Evolutionary conservation across 1,140 invertebrate species (phyloP), one percentile per base, ranked within the genome.

Genomic region (Drosophila leontia): DNA sequence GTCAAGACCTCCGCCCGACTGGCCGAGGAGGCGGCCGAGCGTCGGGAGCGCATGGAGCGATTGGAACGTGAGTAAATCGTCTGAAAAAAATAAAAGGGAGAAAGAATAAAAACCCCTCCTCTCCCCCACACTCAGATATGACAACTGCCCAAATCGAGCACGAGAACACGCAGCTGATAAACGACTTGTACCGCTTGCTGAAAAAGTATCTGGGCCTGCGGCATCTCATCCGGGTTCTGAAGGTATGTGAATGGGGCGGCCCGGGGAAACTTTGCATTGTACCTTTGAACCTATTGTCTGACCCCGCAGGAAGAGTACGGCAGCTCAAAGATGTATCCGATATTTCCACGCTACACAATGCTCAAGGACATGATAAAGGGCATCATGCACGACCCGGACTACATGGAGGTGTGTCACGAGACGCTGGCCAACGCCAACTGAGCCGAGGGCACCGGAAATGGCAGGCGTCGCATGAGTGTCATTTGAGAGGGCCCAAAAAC

Each of bases 341-440:
- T 98, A 93, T 96, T 98, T 86, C 97, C 97, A 15, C 95, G 97
- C 50, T 99, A 98, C 94, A 97, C 96, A 50, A 97, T 99, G 94
- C 94, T 99, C 55, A 98, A 98, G 93, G 97, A 98, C 91, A 98
- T 99, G 97, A 98, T 98, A 91, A 98, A 98, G 93, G 97, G 97
- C 90, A 97, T 98, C 79, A 97, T 98, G 95, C 96, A 97, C 80
- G 96, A 98, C 94, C 97, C 97, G 7, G 97, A 97, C 93, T 98
- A 98, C 94, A 98, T 98, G 96, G 98, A 98, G 94, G 97, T 98
- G 50, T 98, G 97, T 93, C 97, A 98, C 92, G 97, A 98, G 93
- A 92, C 85, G 34, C 64, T 90, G 85, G 86, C 86, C 86, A 90
- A 91, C 86, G 87, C 86, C 86, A 90, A 90, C 86, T 90, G 85